phyloP scores from a whole-genome alignment of 1,140 invertebrate species.

The Drosophila suzukii region DNA sequence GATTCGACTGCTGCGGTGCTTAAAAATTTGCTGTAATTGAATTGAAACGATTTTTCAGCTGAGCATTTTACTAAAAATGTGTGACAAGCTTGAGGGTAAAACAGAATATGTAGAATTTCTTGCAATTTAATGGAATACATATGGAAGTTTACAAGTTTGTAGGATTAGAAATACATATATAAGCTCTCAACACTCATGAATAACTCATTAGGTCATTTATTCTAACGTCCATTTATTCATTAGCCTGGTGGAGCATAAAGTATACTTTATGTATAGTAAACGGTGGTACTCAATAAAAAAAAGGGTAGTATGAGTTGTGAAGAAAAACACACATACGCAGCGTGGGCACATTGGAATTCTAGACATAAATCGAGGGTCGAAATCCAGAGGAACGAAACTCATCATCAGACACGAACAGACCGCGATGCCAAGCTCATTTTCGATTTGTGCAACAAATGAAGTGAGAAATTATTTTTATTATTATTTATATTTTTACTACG shows the following conservation, averaged over 20 bases:
- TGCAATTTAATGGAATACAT: no score
- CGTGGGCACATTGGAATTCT: constrained; percentile 37
- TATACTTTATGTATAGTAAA: constrained; percentile 1
- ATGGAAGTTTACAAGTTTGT: no score
- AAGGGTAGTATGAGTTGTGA: neutral
- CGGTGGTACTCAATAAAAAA: neutral
- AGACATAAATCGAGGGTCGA: constrained; percentile 49
- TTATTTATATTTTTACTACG: constrained; percentile 72
- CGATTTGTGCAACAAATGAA: constrained; percentile 81
- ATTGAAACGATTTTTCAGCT: constrained; percentile 56
- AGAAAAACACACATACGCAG: constrained; percentile 59
- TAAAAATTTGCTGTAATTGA: constrained; percentile 68
- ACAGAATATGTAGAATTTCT: no score
- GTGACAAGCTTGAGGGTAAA: no score
- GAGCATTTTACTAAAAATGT: neutral
- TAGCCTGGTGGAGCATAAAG: constrained; percentile 11
- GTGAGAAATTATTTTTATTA: constrained; percentile 80
- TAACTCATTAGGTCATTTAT: constrained; percentile 16
- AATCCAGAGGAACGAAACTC: constrained; percentile 4
- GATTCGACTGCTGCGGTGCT: constrained; percentile 3
- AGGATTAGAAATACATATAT: neutral
- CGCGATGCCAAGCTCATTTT: constrained; percentile 48
- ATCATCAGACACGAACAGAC: constrained; percentile 7
- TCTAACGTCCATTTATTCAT: constrained; percentile 35
- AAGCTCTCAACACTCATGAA: neutral